Evolutionary conservation across 2,797 vertebrate species (phyloP).

Genomic region (Prunella strophiata): DNA sequence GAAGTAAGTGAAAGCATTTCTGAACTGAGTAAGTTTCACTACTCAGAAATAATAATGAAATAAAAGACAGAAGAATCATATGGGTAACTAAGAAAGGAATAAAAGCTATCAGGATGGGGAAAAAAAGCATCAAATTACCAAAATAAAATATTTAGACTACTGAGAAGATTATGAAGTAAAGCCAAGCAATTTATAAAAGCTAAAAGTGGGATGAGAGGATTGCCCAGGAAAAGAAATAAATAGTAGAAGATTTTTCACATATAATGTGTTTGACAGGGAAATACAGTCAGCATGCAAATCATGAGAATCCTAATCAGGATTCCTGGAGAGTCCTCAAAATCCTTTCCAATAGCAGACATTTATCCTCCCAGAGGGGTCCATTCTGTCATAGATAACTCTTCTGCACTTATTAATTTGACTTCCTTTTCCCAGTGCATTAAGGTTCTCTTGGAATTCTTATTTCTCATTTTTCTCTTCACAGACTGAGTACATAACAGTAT

Average conservation of each 20-base stretch:
- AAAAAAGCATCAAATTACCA: neutral
- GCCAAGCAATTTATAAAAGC: neutral
- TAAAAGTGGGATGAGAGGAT: neutral
- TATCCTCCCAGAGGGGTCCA: neutral
- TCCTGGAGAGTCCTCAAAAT: neutral
- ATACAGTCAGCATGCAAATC: neutral
- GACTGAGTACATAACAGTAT: neutral
- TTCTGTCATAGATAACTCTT: neutral
- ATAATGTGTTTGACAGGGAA: neutral
- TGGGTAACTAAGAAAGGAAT: neutral
- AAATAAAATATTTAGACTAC: neutral
- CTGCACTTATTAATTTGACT: neutral
- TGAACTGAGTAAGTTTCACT: neutral
- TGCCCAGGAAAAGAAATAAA: neutral
- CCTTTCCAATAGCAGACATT: neutral
- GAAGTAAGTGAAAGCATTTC: neutral
- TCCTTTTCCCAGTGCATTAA: neutral
- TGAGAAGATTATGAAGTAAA: neutral
- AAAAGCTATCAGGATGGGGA: neutral
- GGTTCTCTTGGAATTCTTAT: neutral
- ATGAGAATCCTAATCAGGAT: neutral
- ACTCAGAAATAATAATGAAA: neutral
- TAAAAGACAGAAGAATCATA: neutral
- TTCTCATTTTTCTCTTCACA: neutral
- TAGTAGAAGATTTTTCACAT: neutral